phyloP scores from a whole-genome alignment of 92 coral and sea anemone species.

The Blastomussa wellsi region DNA sequence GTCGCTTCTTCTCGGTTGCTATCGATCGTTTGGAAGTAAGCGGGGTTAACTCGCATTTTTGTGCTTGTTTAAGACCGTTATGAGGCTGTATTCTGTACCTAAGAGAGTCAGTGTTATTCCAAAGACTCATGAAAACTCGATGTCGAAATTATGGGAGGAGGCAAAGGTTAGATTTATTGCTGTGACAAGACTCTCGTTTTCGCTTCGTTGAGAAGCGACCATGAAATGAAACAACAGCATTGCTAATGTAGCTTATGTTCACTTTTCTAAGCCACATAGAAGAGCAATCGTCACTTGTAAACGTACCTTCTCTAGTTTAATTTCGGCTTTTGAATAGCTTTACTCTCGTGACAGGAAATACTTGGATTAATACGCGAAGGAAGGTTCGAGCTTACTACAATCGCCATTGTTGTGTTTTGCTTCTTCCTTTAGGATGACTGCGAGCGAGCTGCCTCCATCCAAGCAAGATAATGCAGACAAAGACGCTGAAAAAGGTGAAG shows the following conservation, averaged over 20 bases:
- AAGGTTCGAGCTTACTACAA: slow-evolving; percentile 3
- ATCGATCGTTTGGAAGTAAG: slow-evolving; percentile 21
- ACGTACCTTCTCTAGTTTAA: not conserved
- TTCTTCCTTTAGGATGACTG: slow-evolving; percentile 73
- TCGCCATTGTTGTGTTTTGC: slow-evolving; percentile 73
- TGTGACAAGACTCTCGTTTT: slow-evolving; percentile 26
- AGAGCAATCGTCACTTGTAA: not conserved
- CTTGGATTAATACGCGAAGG: not conserved
- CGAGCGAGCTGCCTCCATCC: slow-evolving; percentile 63
- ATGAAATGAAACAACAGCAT: slow-evolving; percentile 14
- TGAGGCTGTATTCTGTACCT: slow-evolving; percentile 45
- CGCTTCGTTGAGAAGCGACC: slow-evolving; percentile 26
- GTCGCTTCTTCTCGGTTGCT: not conserved
- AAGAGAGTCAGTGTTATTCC: slow-evolving; percentile 6
- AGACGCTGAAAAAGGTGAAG: slow-evolving; percentile 45
- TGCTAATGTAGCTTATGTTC: not conserved
- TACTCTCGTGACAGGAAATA: slow-evolving; percentile 22
- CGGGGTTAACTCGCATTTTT: slow-evolving; percentile 27
- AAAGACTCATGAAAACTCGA: slow-evolving; percentile 90
- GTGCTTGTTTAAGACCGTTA: slow-evolving; percentile 46
- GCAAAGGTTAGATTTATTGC: slow-evolving; percentile 62
- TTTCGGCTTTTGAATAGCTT: not conserved
- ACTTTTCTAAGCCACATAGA: not conserved
- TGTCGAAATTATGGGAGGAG: slow-evolving; percentile 74
- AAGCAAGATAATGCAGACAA: slow-evolving; percentile 68